Conservation (phyloP, 2,888 invertebrate genomes). For the Eupithecia dodoneata region DNA sequence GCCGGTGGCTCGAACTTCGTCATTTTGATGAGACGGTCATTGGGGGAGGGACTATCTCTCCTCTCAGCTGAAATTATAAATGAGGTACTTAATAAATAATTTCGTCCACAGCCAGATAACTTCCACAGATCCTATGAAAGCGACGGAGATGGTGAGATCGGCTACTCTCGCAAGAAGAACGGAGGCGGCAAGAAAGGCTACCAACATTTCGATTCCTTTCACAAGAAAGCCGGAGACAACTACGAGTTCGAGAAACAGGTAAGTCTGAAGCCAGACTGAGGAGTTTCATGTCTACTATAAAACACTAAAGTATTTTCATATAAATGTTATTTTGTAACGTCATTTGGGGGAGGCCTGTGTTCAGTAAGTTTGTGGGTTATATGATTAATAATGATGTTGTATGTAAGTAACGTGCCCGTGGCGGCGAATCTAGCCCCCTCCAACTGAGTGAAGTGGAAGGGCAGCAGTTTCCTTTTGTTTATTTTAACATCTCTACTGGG, state of each 20-base stretch:
- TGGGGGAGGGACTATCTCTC: not conserved
- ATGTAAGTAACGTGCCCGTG: too few species aligned
- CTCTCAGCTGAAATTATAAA: not conserved
- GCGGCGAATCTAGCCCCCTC: too few species aligned
- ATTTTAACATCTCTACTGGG: too few species aligned
- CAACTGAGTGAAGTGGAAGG: too few species aligned
- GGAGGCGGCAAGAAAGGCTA: slow-evolving; percentile 89
- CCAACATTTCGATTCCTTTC: slow-evolving; percentile 88
- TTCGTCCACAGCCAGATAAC: slow-evolving; percentile 60
- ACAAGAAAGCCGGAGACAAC: slow-evolving; percentile 89
- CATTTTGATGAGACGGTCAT: not conserved
- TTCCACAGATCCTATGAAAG: slow-evolving; percentile 85
- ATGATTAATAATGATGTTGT: too few species aligned
- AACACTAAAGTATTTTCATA: too few species aligned
- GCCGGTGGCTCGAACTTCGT: not conserved
- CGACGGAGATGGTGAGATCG: slow-evolving; percentile 86
- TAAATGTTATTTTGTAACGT: too few species aligned
- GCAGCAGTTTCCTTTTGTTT: too few species aligned
- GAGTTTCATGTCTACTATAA: too few species aligned
- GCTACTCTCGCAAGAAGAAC: slow-evolving; percentile 86
- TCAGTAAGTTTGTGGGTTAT: too few species aligned
- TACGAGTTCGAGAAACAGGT: slow-evolving; percentile 86
- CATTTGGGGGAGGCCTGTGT: too few species aligned
- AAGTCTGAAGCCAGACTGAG: not conserved
- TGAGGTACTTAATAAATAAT: not conserved